Percentiles rank a stretch among this genome's conserved stretches.
phyloP scores from a whole-genome alignment of 2,888 invertebrate species.

The Leucania comma region DNA sequence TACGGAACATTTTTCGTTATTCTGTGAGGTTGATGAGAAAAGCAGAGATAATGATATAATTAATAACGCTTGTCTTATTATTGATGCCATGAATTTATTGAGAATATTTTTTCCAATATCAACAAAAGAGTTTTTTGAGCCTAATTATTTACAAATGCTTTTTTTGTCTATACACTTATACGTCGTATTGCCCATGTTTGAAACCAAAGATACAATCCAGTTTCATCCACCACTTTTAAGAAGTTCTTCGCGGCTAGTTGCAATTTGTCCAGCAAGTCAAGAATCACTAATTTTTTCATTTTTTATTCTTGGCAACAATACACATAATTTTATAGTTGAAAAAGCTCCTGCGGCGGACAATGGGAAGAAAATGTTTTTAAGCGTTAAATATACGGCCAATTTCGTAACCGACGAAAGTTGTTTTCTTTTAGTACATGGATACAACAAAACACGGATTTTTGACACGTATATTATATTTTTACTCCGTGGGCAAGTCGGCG shows the following conservation, averaged over 20 bases:
- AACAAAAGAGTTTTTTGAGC: conserved; percentile 88
- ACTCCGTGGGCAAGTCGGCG: conserved; percentile 78
- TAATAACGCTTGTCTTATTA: conserved; percentile 91
- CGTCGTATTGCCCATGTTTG: conserved; percentile 89
- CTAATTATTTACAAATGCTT: conserved; percentile 90
- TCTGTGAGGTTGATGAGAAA: conserved; percentile 83
- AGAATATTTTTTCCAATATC: conserved; percentile 89
- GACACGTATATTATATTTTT: conserved; percentile 84
- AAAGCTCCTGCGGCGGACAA: conserved; percentile 78
- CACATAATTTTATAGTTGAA: conserved; percentile 79
- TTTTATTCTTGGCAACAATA: conserved; percentile 78
- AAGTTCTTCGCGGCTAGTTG: conserved; percentile 80
- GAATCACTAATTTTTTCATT: conserved; percentile 81
- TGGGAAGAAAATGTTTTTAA: conserved; percentile 81
- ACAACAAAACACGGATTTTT: conserved; percentile 86
- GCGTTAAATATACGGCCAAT: conserved; percentile 83
- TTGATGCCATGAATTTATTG: conserved; percentile 89
- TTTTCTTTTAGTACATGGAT: conserved; percentile 83
- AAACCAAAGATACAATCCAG: conserved; percentile 81
- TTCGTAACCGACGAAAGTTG: conserved; percentile 79
- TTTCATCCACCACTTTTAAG: conserved; percentile 87
- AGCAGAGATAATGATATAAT: conserved; percentile 81
- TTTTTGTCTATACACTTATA: conserved; percentile 91
- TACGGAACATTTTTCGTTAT: conserved; percentile 80
- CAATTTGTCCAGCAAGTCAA: conserved; percentile 82